Evolutionary conservation across 1,140 invertebrate species (phyloP), one percentile per base, ranked within the genome.

Genomic region (Holcopasites calliopsidis): DNA sequence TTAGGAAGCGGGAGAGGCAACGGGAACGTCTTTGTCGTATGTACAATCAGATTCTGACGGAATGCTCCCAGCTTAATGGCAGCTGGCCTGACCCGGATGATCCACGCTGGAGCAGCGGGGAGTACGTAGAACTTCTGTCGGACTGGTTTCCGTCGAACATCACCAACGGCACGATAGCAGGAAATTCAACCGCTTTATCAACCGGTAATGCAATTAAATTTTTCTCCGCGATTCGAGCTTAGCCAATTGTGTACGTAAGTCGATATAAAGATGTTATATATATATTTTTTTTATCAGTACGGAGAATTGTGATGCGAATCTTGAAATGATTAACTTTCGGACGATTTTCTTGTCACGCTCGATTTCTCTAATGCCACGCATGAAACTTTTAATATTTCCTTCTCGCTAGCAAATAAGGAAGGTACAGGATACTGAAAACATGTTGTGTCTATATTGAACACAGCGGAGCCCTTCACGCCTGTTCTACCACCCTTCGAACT

Each of bases 401-500:
- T n/a, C n/a, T n/a, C n/a, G n/a, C n/a, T n/a, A n/a, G n/a, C n/a
- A n/a, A n/a, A n/a, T n/a, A n/a, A n/a, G n/a, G n/a, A n/a, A n/a
- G n/a, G n/a, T n/a, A n/a, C n/a, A n/a, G n/a, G n/a, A n/a, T n/a
- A n/a, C n/a, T n/a, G n/a, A n/a, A n/a, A n/a, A n/a, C n/a, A n/a
- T n/a, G n/a, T n/a, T n/a, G n/a, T n/a, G n/a, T n/a, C n/a, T n/a
- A n/a, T n/a, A n/a, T n/a, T n/a, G n/a, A n/a, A n/a, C 78, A 82
- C 65, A 83, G 81, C 52, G 50, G 65, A 79, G 66, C 54, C 70
- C 33, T 62, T 81, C 40, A 31, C 26, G 23, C 93, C 94, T 16
- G 95, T 96, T 18, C 91, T 96, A 79, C 95, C 97, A 64, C 97
- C 97, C 8, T 98, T 98, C 88, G 94, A 95, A 52, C 92, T 97